Conservation (phyloP, 35 echinoderm and acorn worm genomes). For the Apostichopus japonicus region DNA sequence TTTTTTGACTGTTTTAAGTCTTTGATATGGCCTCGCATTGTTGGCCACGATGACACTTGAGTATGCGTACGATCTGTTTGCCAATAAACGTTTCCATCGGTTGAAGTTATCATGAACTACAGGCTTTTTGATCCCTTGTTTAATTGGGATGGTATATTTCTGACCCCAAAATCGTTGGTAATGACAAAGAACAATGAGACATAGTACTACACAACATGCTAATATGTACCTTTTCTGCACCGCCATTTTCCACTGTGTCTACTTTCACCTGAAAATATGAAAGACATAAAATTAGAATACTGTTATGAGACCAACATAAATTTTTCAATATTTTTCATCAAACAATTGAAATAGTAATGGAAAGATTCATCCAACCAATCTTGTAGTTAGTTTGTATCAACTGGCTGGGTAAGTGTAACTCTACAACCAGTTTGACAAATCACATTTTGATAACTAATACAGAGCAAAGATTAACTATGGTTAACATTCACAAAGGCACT, state of each 20-base stretch:
- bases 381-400: too few relatives aligned
- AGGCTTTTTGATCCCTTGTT: not conserved
- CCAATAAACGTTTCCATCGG: constrained; percentile 29
- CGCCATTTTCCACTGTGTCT: not conserved
- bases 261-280: not conserved
- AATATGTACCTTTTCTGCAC: constrained; percentile 29
- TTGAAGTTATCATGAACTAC: constrained; percentile 21
- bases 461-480: too few relatives aligned
- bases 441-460: too few relatives aligned
- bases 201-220: constrained; percentile 3
- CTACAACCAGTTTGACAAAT: too few relatives aligned
- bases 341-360: too few relatives aligned
- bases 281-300: not conserved
- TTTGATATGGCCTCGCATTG: not conserved
- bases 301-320: not conserved
- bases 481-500: too few relatives aligned
- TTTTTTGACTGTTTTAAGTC: not conserved
- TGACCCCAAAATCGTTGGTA: constrained; percentile 14
- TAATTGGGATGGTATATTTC: not conserved
- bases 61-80: constrained; percentile 27
- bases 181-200: not conserved
- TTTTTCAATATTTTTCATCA: not conserved
- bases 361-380: too few relatives aligned
- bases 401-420: too few relatives aligned
- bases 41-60: not conserved